phyloP scores from a whole-genome alignment of 2,888 invertebrate species.

The Dioctria linearis region DNA sequence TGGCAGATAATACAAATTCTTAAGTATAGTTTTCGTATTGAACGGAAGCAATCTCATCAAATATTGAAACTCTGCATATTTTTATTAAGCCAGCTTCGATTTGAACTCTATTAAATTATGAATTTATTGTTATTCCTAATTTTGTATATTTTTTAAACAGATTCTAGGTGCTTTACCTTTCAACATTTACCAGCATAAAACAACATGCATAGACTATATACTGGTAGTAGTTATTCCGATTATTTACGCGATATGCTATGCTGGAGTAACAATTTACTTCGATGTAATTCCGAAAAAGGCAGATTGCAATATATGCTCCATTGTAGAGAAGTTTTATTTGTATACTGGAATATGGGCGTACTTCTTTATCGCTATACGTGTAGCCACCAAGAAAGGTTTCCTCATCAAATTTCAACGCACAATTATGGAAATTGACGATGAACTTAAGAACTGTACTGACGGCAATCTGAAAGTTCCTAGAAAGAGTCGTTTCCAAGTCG shows the following conservation, averaged over 20 bases:
- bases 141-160: not conserved
- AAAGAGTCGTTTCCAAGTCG: slow-evolving; percentile 9
- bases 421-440: slow-evolving; percentile 16
- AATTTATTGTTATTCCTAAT: no score
- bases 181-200: not conserved
- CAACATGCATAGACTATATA: slow-evolving; percentile 2
- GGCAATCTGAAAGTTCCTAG: not conserved
- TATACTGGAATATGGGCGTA: slow-evolving; percentile 5
- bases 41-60: no score
- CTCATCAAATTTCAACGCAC: slow-evolving; percentile 15
- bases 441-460: slow-evolving; percentile 23
- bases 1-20: no score
- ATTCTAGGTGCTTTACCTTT: not conserved
- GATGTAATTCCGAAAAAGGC: not conserved
- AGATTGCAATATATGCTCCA: slow-evolving; percentile 1
- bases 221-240: not conserved
- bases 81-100: no score
- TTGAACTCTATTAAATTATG: no score
- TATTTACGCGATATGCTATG: not conserved
- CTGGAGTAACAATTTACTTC: not conserved
- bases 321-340: slow-evolving; percentile 7
- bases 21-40: no score
- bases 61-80: no score
- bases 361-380: not conserved
- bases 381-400: slow-evolving; percentile 9